Evolutionary conservation across 2,113 vertebrate genomes (phyloP).

Genomic region (Garra rufa): DNA sequence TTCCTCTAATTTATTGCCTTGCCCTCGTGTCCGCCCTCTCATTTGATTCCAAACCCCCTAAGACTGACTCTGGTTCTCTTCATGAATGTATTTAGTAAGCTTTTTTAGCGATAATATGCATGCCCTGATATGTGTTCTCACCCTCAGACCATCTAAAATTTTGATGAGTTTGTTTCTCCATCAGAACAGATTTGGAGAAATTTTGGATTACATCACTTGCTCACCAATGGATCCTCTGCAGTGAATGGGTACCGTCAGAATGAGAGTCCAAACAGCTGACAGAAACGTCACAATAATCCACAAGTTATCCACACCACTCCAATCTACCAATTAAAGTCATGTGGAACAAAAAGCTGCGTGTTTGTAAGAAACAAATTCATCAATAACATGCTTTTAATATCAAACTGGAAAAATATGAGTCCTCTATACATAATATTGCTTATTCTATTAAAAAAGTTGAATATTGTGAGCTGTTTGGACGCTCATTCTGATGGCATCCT

Average conservation of each 20-base stretch:
- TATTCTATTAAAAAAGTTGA: neutral
- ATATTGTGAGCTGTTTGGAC: neutral
- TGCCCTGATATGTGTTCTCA: neutral
- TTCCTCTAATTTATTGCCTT: constrained; percentile 22
- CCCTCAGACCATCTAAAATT: neutral
- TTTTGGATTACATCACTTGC: too few relatives aligned
- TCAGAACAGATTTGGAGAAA: neutral
- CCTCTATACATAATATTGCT: too few relatives aligned
- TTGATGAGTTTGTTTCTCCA: neutral
- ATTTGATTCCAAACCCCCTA: neutral
- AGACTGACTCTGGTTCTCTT: neutral
- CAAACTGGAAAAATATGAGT: too few relatives aligned
- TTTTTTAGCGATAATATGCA: neutral
- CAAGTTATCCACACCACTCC: too few relatives aligned
- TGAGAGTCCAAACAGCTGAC: neutral
- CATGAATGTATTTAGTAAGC: neutral
- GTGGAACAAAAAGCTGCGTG: too few relatives aligned
- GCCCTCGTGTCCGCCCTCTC: neutral
- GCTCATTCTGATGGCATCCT: neutral
- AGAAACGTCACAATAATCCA: too few relatives aligned
- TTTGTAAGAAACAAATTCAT: too few relatives aligned
- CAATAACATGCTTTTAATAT: too few relatives aligned
- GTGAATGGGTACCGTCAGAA: neutral
- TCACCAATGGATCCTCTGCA: neutral
- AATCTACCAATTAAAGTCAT: too few relatives aligned